These are phyloP conservation scores for Calameuta filiformis DNA, from an alignment of 2,888 invertebrate genomes.

Conservation along the genomic window DNA sequence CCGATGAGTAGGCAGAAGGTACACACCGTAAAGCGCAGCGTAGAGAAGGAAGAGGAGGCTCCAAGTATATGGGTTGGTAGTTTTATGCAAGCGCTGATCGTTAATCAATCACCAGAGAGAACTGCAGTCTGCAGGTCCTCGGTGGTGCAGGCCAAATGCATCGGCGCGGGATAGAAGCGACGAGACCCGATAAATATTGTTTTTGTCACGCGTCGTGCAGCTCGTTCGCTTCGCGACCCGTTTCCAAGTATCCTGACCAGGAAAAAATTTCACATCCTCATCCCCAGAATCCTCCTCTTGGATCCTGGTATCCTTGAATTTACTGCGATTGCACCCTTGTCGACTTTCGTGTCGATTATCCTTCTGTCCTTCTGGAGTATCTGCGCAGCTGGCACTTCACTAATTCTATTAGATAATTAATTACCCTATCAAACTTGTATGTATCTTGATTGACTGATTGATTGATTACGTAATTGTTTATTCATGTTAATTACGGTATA, in stretches of 20 bases:
- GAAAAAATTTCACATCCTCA: slow-evolving; percentile 33
- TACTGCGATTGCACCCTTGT: neutral
- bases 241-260: slow-evolving; percentile 48
- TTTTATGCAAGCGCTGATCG: slow-evolving; percentile 58
- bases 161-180: slow-evolving; percentile 25
- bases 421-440: neutral
- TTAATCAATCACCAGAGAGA: slow-evolving; percentile 52
- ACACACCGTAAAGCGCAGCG: slow-evolving; percentile 3
- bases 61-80: slow-evolving; percentile 24
- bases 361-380: neutral
- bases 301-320: neutral
- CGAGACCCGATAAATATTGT: slow-evolving; percentile 55
- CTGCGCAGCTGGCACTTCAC: neutral
- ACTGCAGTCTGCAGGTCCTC: neutral
- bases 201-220: slow-evolving; percentile 41
- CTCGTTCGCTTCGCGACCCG: slow-evolving; percentile 32
- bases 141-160: neutral
- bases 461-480: slow-evolving; percentile 39
- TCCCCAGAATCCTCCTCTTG: neutral
- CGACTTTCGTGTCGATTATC: neutral
- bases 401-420: neutral
- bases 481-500: slow-evolving; percentile 33
- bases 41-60: neutral
- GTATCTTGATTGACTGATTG: slow-evolving; percentile 33
- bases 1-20: slow-evolving; percentile 11